Base-by-base conservation (phyloP, 2,113 vertebrate genomes). In the Mobula birostris region DNA sequence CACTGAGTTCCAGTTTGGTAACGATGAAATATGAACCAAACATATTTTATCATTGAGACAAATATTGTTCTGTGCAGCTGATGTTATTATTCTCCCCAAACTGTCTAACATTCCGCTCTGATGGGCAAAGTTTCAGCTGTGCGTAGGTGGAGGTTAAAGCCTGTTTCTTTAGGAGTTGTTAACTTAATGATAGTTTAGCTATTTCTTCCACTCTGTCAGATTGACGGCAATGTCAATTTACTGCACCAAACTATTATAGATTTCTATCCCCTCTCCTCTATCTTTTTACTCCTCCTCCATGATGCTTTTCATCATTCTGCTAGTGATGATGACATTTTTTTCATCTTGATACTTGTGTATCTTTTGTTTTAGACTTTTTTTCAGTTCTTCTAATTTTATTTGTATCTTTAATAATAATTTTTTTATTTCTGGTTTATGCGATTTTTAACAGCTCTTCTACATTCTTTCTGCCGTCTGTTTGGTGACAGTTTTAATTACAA, bases 121-220 rank as follows among this genome's bases (percentile, higher is more conserved):
- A 66, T 90, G 61, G 85, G 58, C n/a, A 63, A 90, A 90, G 61
- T 90, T 90, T 90, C 29, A 90, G 85, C 58, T 90, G 61, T 90
- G 85, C 15, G 61, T 90, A 68, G 85, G 61, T 7, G 61, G 85
- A 90, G 32, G 85, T 90, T 90, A 68, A 90, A 90, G 58, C 15
- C 61, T 90, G 36, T 32, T 66, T 90, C 85, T 90, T 32, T 29
- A 32, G 19, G 85, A 68, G 85, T 90, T 66, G 29, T 66, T 90
- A 58, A 66, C 63, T 90, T 90, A 90, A 90, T 68, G 66, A 90
- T 90, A 90, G 61, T 90, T 90, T 32, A 19, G 48, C 82, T 66
- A 90, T 90, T 90, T 66, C 61, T 17, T 66, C 85, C 58, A 66
- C 85, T n/a, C 85, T 32, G 4, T 66, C 58, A 90, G 85, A 90